Conservation (phyloP, 2,888 invertebrate species). For the Ctena decussata region DNA sequence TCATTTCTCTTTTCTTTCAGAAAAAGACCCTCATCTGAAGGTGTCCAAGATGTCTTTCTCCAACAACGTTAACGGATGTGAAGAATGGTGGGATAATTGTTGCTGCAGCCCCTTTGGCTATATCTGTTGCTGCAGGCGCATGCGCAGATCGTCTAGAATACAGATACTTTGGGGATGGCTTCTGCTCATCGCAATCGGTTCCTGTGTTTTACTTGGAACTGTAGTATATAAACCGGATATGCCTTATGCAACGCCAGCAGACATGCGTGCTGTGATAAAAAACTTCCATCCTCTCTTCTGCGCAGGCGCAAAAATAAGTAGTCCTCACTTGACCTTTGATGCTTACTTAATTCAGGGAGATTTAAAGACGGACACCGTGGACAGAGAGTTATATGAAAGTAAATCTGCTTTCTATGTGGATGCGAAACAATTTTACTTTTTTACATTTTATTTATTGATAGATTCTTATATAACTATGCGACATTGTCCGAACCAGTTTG, state of each 20-base stretch:
- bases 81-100: conserved; percentile 30
- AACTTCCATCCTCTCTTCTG: conserved; percentile 57
- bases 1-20: no score
- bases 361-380: conserved; percentile 12
- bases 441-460: conserved; percentile 44
- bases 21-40: no score
- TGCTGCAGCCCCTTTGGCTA: conserved; percentile 35
- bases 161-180: conserved; percentile 57
- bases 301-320: conserved; percentile 41
- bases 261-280: conserved; percentile 49
- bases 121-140: conserved; percentile 37
- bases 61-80: not conserved
- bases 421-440: conserved; percentile 30
- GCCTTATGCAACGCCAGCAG: conserved; percentile 42
- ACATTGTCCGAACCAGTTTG: conserved; percentile 22
- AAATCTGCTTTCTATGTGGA: conserved; percentile 40
- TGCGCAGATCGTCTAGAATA: conserved; percentile 41
- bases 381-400: not conserved
- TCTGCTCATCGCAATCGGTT: conserved; percentile 15
- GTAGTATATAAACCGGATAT: conserved; percentile 36
- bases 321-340: conserved; percentile 32
- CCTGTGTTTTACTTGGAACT: conserved; percentile 38
- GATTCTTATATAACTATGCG: conserved; percentile 26
- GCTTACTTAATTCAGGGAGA: conserved; percentile 33
- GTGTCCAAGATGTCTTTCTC: no score